phyloP scores from a whole-genome alignment of 2,797 vertebrate genomes.

The Aphelocoma californica region DNA sequence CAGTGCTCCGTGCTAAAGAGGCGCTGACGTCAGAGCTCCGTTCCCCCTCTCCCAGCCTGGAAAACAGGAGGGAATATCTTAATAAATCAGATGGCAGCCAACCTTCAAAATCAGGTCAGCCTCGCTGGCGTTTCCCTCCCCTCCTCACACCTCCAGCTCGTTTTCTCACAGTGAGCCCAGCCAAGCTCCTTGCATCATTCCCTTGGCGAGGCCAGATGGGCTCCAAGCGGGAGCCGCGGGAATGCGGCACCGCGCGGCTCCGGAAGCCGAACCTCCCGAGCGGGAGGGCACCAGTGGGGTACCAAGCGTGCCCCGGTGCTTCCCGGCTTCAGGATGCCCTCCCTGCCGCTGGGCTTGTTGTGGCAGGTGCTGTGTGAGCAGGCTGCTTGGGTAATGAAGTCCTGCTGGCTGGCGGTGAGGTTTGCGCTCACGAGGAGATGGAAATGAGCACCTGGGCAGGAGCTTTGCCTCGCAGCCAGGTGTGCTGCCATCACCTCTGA shows the following conservation, averaged over 20 bases:
- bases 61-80: background rate
- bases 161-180: background rate
- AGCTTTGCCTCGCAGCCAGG: background rate
- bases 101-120: slow-evolving; percentile 21
- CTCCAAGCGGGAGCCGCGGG: background rate
- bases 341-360: background rate
- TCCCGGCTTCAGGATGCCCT: background rate
- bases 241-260: background rate
- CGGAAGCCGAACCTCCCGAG: background rate
- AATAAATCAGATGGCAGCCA: background rate
- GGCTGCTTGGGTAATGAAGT: background rate
- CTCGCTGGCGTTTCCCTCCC: background rate
- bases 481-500: background rate
- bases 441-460: background rate
- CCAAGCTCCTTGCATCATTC: background rate
- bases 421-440: background rate
- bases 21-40: background rate
- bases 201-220: slow-evolving; percentile 11
- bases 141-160: background rate
- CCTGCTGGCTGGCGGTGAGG: background rate
- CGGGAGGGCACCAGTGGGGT: background rate
- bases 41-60: background rate
- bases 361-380: background rate
- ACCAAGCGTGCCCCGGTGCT: accelerated
- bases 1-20: background rate